These are phyloP conservation scores for Myrmecophaga tridactyla DNA, from an alignment of 2,113 vertebrate genomes.

Conservation along the genomic window DNA sequence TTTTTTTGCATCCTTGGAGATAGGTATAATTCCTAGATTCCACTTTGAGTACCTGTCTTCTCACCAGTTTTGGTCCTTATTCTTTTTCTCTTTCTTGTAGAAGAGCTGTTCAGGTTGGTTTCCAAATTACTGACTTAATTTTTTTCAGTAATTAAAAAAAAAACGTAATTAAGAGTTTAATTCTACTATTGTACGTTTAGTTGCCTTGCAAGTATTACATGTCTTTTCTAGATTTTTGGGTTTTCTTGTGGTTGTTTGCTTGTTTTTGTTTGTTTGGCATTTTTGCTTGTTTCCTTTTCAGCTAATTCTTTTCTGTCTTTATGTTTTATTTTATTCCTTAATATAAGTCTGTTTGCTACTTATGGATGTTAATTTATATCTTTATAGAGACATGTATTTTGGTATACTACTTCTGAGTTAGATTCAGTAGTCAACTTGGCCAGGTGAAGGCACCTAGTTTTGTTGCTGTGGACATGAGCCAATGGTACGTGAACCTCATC, in stretches of 20 bases:
- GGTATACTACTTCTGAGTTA: no score
- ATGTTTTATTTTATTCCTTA: neutral
- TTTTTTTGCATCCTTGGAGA: conserved; percentile 25
- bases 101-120: neutral
- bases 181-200: neutral
- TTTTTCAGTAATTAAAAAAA: neutral
- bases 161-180: neutral
- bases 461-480: no score
- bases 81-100: neutral
- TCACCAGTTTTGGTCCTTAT: neutral
- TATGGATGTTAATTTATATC: neutral
- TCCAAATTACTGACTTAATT: neutral
- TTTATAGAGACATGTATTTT: neutral
- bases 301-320: neutral
- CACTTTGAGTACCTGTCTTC: neutral
- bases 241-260: neutral
- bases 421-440: no score
- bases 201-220: neutral
- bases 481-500: no score
- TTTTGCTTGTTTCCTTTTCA: neutral
- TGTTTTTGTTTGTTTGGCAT: neutral
- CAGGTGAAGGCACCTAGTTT: no score
- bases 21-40: neutral
- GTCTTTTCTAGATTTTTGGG: neutral
- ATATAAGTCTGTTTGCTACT: neutral